These are phyloP conservation scores for Acyrthosiphon pisum DNA, from an alignment of 1,140 invertebrate genomes.

Conservation along the genomic window DNA sequence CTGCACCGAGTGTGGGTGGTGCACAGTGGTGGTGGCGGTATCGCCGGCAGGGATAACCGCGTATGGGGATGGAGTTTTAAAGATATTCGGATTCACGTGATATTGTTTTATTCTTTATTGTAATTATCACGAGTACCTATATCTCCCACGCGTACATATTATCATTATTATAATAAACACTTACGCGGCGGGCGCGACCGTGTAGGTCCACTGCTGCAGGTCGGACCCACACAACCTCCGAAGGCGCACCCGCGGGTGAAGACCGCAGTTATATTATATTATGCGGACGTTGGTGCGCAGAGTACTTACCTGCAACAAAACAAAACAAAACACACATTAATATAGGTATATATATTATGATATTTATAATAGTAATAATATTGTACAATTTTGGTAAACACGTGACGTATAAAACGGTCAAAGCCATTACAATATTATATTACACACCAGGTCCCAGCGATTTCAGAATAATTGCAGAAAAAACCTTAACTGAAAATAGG, in stretches of 20 bases:
- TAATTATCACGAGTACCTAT: not conserved
- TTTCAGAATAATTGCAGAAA: not conserved
- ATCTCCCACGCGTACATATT: not conserved
- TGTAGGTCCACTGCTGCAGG: not conserved
- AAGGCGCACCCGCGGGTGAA: not conserved
- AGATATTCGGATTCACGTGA: not conserved
- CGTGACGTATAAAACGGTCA: not conserved
- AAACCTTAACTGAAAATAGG: not conserved
- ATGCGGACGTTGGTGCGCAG: not conserved
- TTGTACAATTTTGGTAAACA: not conserved
- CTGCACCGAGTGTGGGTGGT: not conserved
- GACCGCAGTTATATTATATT: not conserved
- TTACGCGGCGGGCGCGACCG: not conserved
- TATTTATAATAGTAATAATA: not conserved
- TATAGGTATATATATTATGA: not conserved
- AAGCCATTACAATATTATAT: not conserved
- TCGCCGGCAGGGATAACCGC: not conserved
- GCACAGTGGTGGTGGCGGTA: too few relatives aligned
- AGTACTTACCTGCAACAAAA: constrained; percentile 52
- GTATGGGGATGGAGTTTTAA: not conserved
- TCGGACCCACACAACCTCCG: not conserved
- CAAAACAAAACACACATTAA: constrained; percentile 5
- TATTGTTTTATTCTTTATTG: not conserved
- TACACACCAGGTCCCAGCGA: too few relatives aligned
- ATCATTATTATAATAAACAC: not conserved